Evolutionary conservation across 2,797 vertebrate genomes (phyloP).

Genomic region (Molossus alvarezi): DNA sequence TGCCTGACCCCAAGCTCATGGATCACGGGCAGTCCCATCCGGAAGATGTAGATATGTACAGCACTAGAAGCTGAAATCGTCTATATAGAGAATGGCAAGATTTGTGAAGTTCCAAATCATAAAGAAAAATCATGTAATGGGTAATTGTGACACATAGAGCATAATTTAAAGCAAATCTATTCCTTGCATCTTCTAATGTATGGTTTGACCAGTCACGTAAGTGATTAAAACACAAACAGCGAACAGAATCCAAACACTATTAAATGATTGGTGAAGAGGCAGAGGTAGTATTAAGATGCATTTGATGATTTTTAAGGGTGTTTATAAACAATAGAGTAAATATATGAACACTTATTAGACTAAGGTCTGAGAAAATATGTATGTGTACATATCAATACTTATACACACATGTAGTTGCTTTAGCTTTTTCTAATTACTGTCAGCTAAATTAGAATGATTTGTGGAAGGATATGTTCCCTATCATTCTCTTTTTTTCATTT

Average conservation of each 20-base stretch:
- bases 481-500: neutral
- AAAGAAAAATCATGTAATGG: constrained; percentile 76
- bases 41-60: constrained; percentile 96
- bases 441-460: constrained; percentile 70
- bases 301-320: constrained; percentile 40
- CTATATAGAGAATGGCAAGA: constrained; percentile 66
- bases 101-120: constrained; percentile 80
- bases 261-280: constrained; percentile 19
- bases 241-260: constrained; percentile 47
- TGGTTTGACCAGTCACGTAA: constrained; percentile 58
- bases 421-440: constrained; percentile 67
- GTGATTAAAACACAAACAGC: constrained; percentile 62
- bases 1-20: constrained; percentile 89
- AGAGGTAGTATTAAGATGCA: constrained; percentile 15
- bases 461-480: constrained; percentile 39
- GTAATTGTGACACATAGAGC: constrained; percentile 65
- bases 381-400: neutral
- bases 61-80: constrained; percentile 93
- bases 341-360: neutral
- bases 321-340: constrained; percentile 47
- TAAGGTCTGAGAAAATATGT: constrained; percentile 61
- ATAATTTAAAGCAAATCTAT: constrained; percentile 80
- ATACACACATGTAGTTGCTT: constrained; percentile 28
- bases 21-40: constrained; percentile 94
- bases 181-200: constrained; percentile 76